Percentiles rank a stretch among this genome's conserved stretches.
phyloP scores from a whole-genome alignment of 2,113 vertebrate species.

The Neolamprologus cancellatus region DNA sequence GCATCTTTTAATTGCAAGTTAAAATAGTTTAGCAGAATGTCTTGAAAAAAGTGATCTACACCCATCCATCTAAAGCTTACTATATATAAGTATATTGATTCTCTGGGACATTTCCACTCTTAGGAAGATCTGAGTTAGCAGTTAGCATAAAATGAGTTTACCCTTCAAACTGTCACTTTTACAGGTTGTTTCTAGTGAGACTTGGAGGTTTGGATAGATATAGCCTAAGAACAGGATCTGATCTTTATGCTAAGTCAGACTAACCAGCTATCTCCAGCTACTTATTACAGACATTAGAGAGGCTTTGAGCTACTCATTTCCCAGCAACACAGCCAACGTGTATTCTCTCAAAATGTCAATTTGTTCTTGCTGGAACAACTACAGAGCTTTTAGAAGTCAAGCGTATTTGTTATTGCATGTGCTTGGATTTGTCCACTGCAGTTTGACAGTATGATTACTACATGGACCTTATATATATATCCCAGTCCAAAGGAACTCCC shows the following conservation, averaged over 20 bases:
- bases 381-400: background rate
- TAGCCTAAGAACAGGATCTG: background rate
- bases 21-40: background rate
- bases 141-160: background rate
- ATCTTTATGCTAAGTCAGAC: background rate
- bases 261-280: background rate
- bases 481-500: background rate
- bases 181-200: background rate
- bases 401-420: background rate
- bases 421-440: background rate
- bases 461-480: background rate
- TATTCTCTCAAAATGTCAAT: background rate
- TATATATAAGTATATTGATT: background rate
- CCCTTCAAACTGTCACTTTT: background rate
- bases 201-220: background rate
- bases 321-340: background rate
- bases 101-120: background rate
- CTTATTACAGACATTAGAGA: background rate
- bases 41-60: background rate
- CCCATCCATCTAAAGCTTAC: background rate
- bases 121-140: background rate
- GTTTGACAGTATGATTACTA: slow-evolving; percentile 24
- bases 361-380: background rate
- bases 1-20: background rate
- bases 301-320: background rate